These are phyloP conservation scores for Botrylloides violaceus DNA, from an alignment of 23 tunicate genomes.

Conservation along the genomic window DNA sequence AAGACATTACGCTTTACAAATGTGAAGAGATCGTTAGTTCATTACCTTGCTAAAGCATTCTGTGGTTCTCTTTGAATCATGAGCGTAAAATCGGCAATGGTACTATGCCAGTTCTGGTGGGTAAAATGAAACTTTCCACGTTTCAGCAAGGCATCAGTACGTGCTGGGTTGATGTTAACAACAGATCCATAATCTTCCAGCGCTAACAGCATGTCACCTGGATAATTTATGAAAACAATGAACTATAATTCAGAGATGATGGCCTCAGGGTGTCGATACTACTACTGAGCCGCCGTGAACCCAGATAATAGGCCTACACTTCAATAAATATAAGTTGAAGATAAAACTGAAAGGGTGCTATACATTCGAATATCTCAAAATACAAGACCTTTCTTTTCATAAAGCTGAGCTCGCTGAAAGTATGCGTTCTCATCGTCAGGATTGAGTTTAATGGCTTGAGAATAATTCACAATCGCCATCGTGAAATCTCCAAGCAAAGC, in stretches of 20 bases:
- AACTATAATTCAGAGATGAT: neutral
- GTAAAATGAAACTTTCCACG: slow-evolving; percentile 52
- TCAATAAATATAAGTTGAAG: too few relatives aligned
- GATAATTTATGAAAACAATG: neutral
- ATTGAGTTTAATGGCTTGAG: slow-evolving; percentile 74
- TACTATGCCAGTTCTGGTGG: slow-evolving; percentile 50
- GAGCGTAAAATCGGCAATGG: slow-evolving; percentile 66
- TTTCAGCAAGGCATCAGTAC: slow-evolving; percentile 65
- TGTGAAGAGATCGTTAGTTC: too few relatives aligned
- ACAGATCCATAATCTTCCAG: slow-evolving; percentile 86
- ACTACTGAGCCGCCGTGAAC: too few relatives aligned
- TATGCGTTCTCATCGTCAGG: slow-evolving; percentile 48
- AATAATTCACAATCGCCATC: slow-evolving; percentile 92
- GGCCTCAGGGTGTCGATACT: neutral
- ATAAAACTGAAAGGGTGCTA: too few relatives aligned
- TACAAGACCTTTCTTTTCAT: slow-evolving; percentile 71
- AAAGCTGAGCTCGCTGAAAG: slow-evolving; percentile 66
- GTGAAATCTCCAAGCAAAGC: slow-evolving; percentile 83
- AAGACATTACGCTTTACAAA: too few relatives aligned
- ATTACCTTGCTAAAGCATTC: slow-evolving; percentile 88
- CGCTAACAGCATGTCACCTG: slow-evolving; percentile 96
- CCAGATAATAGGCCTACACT: too few relatives aligned
- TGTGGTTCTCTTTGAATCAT: slow-evolving; percentile 54
- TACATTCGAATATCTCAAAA: neutral
- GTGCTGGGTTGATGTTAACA: slow-evolving; percentile 39